Evolutionary conservation across 2,888 invertebrate species (phyloP), one percentile per base, ranked within the genome.

Genomic region (Chrysopilus asiliformis): DNA sequence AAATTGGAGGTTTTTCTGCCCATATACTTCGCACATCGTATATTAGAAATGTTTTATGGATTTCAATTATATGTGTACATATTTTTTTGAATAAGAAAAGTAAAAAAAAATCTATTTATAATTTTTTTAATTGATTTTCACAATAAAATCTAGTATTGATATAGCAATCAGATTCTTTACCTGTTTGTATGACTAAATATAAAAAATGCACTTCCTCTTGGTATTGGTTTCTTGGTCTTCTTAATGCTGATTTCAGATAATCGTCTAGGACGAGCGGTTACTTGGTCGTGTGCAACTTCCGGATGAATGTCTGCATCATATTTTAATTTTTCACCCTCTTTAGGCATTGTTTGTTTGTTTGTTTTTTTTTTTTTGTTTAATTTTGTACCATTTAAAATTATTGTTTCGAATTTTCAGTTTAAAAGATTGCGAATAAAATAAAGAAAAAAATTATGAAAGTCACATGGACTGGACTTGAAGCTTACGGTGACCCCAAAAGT

Each of bases 161-260:
- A n/a, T n/a, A n/a, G n/a, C n/a, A n/a, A n/a, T n/a, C n/a, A n/a
- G n/a, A n/a, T n/a, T n/a, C 71, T 74, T 75, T 81, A 91, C 85
- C 83, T 87, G 81, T 93, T 94, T 53, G 76, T 83, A 67, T 79
- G 75, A 60, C 84, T 78, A 74, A 94, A 87, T 67, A 93, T 75
- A 76, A 91, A 94, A 71, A 94, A 79, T 53, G 93, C 84, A 61
- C 80, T 79, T 55, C 82, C 86, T 60, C 79, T 78, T 49, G 94
- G 93, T 57, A 94, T 86, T 52, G 90, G 87, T 67, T 86, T 86
- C 68, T 79, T 75, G 67, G 79, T 79, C 68, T 79, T 80, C 65
- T 76, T 74, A 58, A 81, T 76, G 70, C 81, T 80, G 57, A 86
- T 71, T 65, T 87, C 86, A 44, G 90, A 89, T 65, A 89, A 72